Base-by-base conservation (phyloP, 1,140 invertebrate species). In the Arctopsyche grandis region DNA sequence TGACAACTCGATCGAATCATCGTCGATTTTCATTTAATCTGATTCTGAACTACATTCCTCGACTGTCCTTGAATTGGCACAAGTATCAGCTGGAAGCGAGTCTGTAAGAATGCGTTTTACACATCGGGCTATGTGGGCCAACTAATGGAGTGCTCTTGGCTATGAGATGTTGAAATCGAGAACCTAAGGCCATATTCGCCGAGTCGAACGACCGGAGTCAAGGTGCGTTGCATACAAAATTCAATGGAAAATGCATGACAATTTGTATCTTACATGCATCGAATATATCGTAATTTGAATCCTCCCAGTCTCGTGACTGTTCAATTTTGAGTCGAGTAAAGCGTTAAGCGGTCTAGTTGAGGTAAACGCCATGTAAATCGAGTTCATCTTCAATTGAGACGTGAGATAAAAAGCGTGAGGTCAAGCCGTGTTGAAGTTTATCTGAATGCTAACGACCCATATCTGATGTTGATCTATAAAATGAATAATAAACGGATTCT, bases 91-190 rank as follows among this genome's bases (percentile, higher is more conserved):
- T 38, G 29, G 29, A 38, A 38, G 29, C 29, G 7, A 38, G 29
- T 38, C 29, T 38, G 29, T 38, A 38, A 38, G 29, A 38, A 38
- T 38, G n/a, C n/a, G 29, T 38, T 38, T 38, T 7, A 38, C 29
- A 7, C 29, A 38, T 1, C 29, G 29, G 29, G 1, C 7, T 4
- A 38, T 38, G 29, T 38, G 29, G 29, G 29, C 29, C 29, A 38
- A 38, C 29, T 38, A 38, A 38, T 38, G 29, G 29, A 60, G 5
- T 3, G 56, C 56, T 19, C 21, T n/a, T 19, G 56, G 56, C 56
- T 10, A 60, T 60, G 56, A n/a, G 56, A 21, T 60, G 56, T 60
- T 16, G 56, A 60, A 60, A 60, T 19, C 29, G 29, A 38, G 56
- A 9, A 21, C 56, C 16, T 19, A 60, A 60, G 56, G 56, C 56